Base-by-base conservation (phyloP, 2,888 invertebrate species). In the Heliconius charithonia region DNA sequence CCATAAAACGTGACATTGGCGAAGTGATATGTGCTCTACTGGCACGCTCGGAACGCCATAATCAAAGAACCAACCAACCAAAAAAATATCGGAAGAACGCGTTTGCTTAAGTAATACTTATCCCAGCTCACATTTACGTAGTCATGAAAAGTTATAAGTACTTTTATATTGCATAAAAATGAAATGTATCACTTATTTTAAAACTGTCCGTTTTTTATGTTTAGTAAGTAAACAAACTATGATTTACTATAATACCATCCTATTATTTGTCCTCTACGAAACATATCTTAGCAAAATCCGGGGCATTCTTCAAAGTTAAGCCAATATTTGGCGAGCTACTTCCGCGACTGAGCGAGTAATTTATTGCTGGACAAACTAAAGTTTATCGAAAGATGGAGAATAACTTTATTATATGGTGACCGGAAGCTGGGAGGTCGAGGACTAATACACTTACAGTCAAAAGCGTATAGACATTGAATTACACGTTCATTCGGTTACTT, bases 381-480 rank as follows among this genome's bases (percentile, higher is more conserved):
- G 92, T 95, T 94, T 95, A 95, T 95, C 95, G 94, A 93, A 94
- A 93, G 93, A 91, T 92, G 89, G 93, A 88, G 93, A 95, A 94
- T 94, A 94, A 95, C 94, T 95, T 95, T 95, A 95, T 95, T 95
- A 95, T 92, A 92, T 92, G 93, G 90, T 94, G 93, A 94, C 93
- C 95, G 95, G 94, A 95, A 90, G 88, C 88, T 83, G 88, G 88
- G 89, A 87, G 86, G 86, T 86, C 83, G 84, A 67, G 67, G 74
- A 56, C 75, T 82, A 83, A 87, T 88, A 92, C 87, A 81, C 79
- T 85, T 82, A 78, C 19, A 62, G 0, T 79, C 86, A 86, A 73
- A 91, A 87, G 84, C 86, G 82, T 76, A 25, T 75, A 62, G 16
- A 13, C 4, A n/a, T 41, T 27, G 45, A 22, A 19, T 22, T 67